These are phyloP conservation scores for Toxonevra muliebris DNA, from an alignment of 2,888 invertebrate genomes.

Conservation along the genomic window DNA sequence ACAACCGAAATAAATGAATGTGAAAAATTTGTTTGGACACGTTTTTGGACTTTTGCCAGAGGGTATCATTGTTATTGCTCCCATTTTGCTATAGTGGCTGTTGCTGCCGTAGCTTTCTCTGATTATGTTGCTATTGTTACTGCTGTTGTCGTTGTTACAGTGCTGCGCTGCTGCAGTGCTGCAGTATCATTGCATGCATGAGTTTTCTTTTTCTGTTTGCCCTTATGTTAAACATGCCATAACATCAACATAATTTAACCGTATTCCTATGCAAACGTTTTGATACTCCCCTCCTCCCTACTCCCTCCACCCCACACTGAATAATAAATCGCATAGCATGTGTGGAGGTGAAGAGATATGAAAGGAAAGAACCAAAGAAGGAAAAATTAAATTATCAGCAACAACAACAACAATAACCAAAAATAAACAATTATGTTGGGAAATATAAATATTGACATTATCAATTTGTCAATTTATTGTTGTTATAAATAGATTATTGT, in stretches of 20 bases:
- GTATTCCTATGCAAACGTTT: neutral
- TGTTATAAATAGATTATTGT: neutral
- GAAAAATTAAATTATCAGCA: neutral
- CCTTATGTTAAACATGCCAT: slow-evolving; percentile 34
- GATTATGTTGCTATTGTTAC: slow-evolving; percentile 8
- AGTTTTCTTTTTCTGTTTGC: neutral
- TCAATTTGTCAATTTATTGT: slow-evolving; percentile 30
- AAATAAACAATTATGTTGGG: slow-evolving; percentile 25
- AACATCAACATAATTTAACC: slow-evolving; percentile 32
- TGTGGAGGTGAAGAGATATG: slow-evolving; percentile 21
- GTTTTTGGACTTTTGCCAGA: slow-evolving; percentile 41
- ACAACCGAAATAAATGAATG: neutral
- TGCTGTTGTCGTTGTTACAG: slow-evolving; percentile 11
- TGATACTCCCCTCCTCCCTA: too few species aligned
- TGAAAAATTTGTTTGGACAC: slow-evolving; percentile 33
- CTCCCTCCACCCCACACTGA: too few species aligned
- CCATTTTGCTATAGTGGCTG: slow-evolving; percentile 28
- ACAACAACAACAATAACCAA: slow-evolving; percentile 11
- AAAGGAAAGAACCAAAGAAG: slow-evolving; percentile 6
- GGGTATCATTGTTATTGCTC: slow-evolving; percentile 33
- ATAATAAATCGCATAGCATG: too few species aligned
- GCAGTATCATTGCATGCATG: too few species aligned
- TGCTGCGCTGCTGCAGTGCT: slow-evolving; percentile 10
- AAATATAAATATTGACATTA: slow-evolving; percentile 27
- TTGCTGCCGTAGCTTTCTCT: neutral